Conservation (phyloP, 2,113 vertebrate species). For the Coptodon bakossiorum region DNA sequence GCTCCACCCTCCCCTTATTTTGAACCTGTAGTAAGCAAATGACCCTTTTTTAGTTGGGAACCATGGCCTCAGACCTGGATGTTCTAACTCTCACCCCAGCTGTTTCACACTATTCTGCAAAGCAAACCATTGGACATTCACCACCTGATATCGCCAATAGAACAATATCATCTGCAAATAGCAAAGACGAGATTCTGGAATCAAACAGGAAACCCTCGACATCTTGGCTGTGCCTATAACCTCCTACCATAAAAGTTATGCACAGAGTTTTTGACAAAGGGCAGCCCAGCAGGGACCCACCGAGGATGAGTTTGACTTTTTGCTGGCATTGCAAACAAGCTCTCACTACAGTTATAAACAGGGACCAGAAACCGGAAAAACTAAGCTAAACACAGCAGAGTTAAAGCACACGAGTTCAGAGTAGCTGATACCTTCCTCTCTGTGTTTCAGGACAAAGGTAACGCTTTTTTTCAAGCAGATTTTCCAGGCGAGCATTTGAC, state of each 20-base stretch:
- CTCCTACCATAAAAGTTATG: not conserved
- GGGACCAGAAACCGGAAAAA: not conserved
- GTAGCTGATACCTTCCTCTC: not conserved
- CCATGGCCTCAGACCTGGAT: not conserved
- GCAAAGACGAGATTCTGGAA: not conserved
- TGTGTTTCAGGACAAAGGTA: not conserved
- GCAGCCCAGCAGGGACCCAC: not conserved
- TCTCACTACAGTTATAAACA: not conserved
- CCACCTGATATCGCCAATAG: not conserved
- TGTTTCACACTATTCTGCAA: not conserved
- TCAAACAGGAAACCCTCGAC: not conserved
- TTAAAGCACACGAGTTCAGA: not conserved
- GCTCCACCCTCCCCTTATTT: not conserved
- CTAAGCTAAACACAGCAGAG: not conserved
- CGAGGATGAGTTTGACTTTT: not conserved
- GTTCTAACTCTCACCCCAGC: not conserved
- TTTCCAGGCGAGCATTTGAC: not conserved
- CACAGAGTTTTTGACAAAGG: not conserved
- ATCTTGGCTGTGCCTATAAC: not conserved
- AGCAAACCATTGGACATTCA: not conserved
- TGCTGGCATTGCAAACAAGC: not conserved
- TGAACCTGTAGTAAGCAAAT: not conserved
- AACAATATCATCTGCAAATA: not conserved
- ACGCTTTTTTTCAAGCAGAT: not conserved
- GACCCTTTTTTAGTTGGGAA: not conserved